phyloP scores from a whole-genome alignment of 2,888 invertebrate genomes.

The Phasia obesa region DNA sequence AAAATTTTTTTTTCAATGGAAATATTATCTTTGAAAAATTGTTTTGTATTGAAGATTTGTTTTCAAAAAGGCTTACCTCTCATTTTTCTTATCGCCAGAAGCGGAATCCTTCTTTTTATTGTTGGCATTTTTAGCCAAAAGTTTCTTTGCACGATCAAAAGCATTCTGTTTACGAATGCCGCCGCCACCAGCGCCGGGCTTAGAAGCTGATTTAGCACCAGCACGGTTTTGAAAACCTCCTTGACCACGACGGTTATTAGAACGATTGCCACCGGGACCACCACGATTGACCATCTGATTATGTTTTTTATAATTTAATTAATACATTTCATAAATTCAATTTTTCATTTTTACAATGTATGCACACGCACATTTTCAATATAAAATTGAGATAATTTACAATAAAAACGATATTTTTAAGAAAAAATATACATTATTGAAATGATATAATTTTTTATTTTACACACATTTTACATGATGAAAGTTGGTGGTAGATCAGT shows the following conservation, averaged over 20 bases:
- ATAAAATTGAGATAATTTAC: constrained; percentile 20
- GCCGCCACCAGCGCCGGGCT: constrained; percentile 81
- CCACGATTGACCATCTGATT: constrained; percentile 82
- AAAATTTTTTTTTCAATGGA: constrained; percentile 55
- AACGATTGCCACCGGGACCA: constrained; percentile 80
- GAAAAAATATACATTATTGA: constrained; percentile 44
- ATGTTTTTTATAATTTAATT: constrained; percentile 54
- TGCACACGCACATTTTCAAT: constrained; percentile 20
- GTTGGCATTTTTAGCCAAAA: constrained; percentile 83
- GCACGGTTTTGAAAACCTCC: constrained; percentile 83
- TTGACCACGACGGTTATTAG: constrained; percentile 78
- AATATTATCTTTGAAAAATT: constrained; percentile 72
- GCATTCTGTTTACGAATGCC: constrained; percentile 83
- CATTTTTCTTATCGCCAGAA: constrained; percentile 83
- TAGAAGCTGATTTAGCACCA: constrained; percentile 81
- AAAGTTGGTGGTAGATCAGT: constrained; percentile 20
- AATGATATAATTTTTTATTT: constrained; percentile 23
- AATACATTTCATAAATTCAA: constrained; percentile 17
- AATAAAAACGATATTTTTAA: no score
- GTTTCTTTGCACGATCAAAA: constrained; percentile 83
- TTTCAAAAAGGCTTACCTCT: constrained; percentile 82
- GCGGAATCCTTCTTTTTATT: constrained; percentile 83
- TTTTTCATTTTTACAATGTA: constrained; percentile 34
- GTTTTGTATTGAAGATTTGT: constrained; percentile 73
- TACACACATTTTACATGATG: constrained; percentile 59